A percentile compares a stretch with the other conserved stretches of the same genome.
Evolutionary conservation across 2,113 vertebrate species (phyloP).

Genomic region (Neotoma lepida): DNA sequence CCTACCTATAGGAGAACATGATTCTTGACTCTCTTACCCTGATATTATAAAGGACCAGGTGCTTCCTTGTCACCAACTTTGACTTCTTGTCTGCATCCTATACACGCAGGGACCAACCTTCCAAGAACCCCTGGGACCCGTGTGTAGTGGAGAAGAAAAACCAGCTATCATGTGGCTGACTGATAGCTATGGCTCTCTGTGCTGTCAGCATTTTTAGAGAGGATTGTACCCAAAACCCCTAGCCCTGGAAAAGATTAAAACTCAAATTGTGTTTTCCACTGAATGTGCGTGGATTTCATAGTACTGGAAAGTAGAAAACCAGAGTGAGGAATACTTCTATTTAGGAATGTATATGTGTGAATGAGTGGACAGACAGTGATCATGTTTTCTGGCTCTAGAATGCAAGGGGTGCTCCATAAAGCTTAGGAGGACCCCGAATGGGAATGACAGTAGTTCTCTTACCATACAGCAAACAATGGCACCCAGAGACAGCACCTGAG

Average conservation of each 20-base stretch:
- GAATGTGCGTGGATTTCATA: not conserved
- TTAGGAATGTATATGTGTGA: fast-evolving
- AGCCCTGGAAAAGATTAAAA: not conserved
- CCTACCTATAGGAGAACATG: not conserved
- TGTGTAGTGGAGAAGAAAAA: not conserved
- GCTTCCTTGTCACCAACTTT: not conserved
- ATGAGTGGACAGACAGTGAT: fast-evolving
- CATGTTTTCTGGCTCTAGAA: not conserved
- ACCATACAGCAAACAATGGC: not conserved
- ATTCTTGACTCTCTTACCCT: not conserved
- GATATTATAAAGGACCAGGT: constrained; percentile 11
- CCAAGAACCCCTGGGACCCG: not conserved
- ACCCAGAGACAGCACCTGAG: not conserved
- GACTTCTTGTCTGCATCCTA: not conserved
- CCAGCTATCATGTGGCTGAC: not conserved
- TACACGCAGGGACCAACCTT: constrained; percentile 21
- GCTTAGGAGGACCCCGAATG: not conserved
- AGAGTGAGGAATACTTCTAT: too few species aligned
- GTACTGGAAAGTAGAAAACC: not conserved
- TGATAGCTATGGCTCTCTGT: not conserved
- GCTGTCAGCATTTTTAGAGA: not conserved
- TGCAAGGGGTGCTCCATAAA: not conserved
- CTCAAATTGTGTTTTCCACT: not conserved
- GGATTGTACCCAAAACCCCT: not conserved
- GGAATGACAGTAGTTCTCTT: not conserved